Base-by-base conservation (phyloP, 2,797 vertebrate species). In the Diplodus puntazzo region DNA sequence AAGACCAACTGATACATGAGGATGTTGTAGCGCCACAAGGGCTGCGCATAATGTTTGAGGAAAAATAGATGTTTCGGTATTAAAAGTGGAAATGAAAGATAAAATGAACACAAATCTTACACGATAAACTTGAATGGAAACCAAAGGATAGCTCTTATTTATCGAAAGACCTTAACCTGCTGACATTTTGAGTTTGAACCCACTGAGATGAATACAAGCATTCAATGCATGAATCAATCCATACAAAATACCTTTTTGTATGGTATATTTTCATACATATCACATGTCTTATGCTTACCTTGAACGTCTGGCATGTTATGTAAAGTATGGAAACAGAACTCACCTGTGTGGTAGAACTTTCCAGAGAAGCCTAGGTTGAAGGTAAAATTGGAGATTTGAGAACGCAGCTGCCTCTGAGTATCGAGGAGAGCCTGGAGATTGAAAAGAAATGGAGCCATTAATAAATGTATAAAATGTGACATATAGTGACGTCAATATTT, bases 321-420 rank as follows among this genome's bases (percentile, higher is more conserved):
- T 5, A 78, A 49, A 63, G 10, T 2, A 49, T 2, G 18, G 25
- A 46, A 69, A 69, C 11, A 60, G 77, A 85, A 93, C 95, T 92
- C 94, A 99, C 98, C 98, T 96, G 98, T 99, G 87, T 99, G 98
- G 95, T 99, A 99, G 95, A 99, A 99, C 94, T 99, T 99, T 90
- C 98, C 98, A 89, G 98, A 99, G 96, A 98, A 99, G 93, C 98
- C 98, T 91, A 99, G 96, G 95, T 99, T 99, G 95, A 99, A 99
- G 92, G 98, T 99, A 90, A 99, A 99, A 96, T 99, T 99, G 91
- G 97, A 97, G 94, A 99, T 97, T 90, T 97, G 97, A 94, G 96
- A 96, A 79, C 98, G 97, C 91, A 99, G 96, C 91, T 97, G 96
- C 87, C 95, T 97, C 96, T 99, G 98, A 58, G 97, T 98, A 89